Evolutionary conservation across 2,888 invertebrate genomes (phyloP).

Genomic region (Gastracanthus pulcherrimus): DNA sequence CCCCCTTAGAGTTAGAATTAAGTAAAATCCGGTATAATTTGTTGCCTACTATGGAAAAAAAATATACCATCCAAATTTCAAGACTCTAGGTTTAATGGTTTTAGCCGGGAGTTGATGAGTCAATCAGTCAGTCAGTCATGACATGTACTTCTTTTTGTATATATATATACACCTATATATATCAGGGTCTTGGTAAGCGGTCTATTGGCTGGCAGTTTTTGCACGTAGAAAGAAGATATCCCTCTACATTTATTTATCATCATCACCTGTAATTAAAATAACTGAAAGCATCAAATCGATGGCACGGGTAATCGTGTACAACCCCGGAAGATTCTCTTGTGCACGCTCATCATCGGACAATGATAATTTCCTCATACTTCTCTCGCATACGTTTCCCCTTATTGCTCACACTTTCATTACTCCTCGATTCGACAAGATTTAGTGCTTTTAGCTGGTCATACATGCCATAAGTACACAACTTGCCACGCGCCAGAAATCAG

Average conservation of each 20-base stretch:
- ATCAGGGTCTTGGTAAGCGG: no score
- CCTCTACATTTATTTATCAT: constrained; percentile 23
- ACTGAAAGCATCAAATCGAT: constrained; percentile 42
- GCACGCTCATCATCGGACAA: background rate
- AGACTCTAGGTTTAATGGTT: no score
- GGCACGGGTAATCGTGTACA: constrained; percentile 20
- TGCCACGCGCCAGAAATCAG: constrained; percentile 5
- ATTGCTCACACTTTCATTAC: background rate
- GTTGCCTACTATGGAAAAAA: no score
- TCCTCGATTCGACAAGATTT: background rate
- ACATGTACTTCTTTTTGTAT: no score
- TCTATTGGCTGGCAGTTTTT: no score
- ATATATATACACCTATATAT: no score
- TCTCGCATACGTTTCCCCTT: background rate
- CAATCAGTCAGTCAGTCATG: no score
- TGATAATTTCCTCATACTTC: background rate
- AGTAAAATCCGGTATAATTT: no score
- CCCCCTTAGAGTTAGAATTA: no score
- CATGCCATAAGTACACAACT: background rate
- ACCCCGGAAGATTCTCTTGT: background rate
- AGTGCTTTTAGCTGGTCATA: background rate
- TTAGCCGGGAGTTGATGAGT: no score
- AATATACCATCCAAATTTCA: no score
- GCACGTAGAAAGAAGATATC: background rate
- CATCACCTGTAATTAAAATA: constrained; percentile 36